These are phyloP conservation scores for Noctilio leporinus DNA, from an alignment of 2,113 vertebrate genomes.

Conservation along the genomic window DNA sequence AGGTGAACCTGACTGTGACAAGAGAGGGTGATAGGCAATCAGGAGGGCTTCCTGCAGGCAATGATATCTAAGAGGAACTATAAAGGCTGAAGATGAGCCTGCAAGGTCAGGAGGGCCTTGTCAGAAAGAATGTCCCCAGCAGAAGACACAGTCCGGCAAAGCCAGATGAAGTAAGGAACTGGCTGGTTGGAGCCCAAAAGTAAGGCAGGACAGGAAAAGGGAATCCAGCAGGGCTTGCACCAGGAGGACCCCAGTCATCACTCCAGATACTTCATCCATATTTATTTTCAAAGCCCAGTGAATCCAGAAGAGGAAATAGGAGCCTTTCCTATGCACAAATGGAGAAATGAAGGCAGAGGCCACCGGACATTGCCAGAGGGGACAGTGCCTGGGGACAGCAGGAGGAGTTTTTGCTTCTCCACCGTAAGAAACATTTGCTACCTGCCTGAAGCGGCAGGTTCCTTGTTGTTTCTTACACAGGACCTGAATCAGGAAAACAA, in stretches of 20 bases:
- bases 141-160: background rate
- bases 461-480: background rate
- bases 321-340: background rate
- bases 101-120: background rate
- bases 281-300: background rate
- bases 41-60: background rate
- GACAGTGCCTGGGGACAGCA: background rate
- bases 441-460: background rate
- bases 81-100: background rate
- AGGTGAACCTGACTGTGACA: background rate
- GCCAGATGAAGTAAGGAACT: background rate
- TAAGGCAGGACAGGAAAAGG: background rate
- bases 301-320: background rate
- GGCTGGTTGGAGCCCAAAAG: background rate
- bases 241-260: background rate
- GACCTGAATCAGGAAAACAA: background rate
- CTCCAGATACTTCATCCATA: background rate
- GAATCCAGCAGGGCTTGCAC: background rate
- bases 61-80: background rate
- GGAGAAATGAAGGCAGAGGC: background rate
- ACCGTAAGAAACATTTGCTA: background rate
- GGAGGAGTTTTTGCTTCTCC: background rate
- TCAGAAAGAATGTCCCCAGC: background rate
- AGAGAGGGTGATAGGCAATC: background rate
- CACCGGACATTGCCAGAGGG: background rate